phyloP scores from a whole-genome alignment of 2,797 vertebrate species.

The Vireo griseus region DNA sequence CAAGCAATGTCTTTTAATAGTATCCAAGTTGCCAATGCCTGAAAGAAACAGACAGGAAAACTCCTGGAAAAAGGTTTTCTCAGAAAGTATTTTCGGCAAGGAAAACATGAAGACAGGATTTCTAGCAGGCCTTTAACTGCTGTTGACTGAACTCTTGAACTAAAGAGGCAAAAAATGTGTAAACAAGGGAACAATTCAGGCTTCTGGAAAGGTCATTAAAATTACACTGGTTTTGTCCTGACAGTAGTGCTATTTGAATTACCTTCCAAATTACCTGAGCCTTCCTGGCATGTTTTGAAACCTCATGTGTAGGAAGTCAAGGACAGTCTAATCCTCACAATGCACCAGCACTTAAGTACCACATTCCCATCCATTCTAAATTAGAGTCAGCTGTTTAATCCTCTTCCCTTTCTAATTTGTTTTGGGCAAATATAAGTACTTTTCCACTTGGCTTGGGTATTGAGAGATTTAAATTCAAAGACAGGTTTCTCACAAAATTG shows the following conservation, averaged over 20 bases:
- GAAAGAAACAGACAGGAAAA: background rate
- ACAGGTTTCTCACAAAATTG: background rate
- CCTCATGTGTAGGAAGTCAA: background rate
- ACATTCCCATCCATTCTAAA: background rate
- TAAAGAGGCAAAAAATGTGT: background rate
- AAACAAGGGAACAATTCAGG: background rate
- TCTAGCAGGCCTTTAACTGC: background rate
- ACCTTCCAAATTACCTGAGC: background rate
- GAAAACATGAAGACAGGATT: background rate
- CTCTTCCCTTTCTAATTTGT: background rate
- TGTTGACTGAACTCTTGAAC: background rate
- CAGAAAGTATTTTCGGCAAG: fast-evolving
- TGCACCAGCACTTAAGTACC: background rate
- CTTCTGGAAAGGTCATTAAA: background rate
- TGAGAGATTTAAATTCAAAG: background rate
- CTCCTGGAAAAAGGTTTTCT: background rate
- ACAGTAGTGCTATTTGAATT: background rate
- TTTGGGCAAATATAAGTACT: background rate
- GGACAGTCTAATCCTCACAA: background rate
- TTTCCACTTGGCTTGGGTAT: background rate
- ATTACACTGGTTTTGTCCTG: background rate
- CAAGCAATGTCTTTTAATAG: background rate
- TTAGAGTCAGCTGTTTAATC: background rate
- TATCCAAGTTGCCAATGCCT: background rate
- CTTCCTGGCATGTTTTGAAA: background rate